Base-by-base conservation (phyloP, 2,888 invertebrate genomes). In the Amblyteles armatorius region DNA sequence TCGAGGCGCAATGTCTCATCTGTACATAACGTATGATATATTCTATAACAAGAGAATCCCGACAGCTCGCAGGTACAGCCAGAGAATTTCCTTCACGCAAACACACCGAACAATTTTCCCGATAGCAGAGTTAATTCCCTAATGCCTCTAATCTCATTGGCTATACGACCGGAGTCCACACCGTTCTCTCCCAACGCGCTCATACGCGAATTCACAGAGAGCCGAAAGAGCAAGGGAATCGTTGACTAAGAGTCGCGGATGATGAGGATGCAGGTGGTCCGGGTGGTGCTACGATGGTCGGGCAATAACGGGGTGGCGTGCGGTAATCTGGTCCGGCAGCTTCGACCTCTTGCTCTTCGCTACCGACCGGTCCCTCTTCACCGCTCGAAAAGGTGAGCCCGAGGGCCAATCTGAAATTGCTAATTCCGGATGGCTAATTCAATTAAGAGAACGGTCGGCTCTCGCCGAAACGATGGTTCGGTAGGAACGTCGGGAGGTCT, bases 391-490 rank as follows among this genome's bases (percentile, higher is more conserved):
- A 83, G 83, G 82, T 85, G 79, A 82, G 82, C 82, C 84, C 81
- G 79, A 85, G 89, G 79, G 90, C 90, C 91, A 91, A 92, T 92
- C 91, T 89, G 90, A 92, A 92, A 93, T 92, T 92, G 91, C 92
- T 92, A 93, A 93, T 93, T 92, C 91, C 91, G 90, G 91, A 89
- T 88, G 91, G 91, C 92, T 92, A 91, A 93, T 93, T 93, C 91
- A 93, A 93, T 93, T 93, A 92, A 91, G 92, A 91, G 92, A 92
- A 92, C 89, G 90, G 90, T 87, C 86, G 83, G 85, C 84, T 78
- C 68, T 83, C 79, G 65, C 72, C 73, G 82, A 80, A 82, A 85
- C 82, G 80, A 82, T 33, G 76, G 48, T 74, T 74, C 69, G 63
- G 57, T 52, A 74, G 22, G 67, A n/a, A 40, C 33, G 26, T n/a